Evolutionary conservation across 2,888 invertebrate genomes (phyloP).

Genomic region (Lordiphosa andalusiaca): DNA sequence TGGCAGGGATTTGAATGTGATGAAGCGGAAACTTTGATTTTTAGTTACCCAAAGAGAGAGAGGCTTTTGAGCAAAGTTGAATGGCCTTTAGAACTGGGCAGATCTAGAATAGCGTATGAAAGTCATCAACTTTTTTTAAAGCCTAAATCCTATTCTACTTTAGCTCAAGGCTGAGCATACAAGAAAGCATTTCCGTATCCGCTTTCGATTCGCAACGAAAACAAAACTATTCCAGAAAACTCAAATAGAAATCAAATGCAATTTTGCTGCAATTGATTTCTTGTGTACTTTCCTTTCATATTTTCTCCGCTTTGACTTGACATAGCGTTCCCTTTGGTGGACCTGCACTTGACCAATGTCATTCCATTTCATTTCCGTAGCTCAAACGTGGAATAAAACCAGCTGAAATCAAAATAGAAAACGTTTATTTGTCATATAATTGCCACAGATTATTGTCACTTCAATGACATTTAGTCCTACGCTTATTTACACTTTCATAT

Average conservation of each 20-base stretch:
- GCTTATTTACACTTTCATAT: slow-evolving; percentile 53
- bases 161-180: too few species aligned
- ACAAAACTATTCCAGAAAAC: too few species aligned
- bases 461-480: slow-evolving; percentile 20
- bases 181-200: too few species aligned
- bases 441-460: slow-evolving; percentile 35
- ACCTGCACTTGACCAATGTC: slow-evolving; percentile 9
- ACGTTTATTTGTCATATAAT: slow-evolving; percentile 47
- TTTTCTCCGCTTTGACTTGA: neutral
- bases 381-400: slow-evolving; percentile 5
- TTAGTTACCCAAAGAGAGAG: slow-evolving; percentile 34
- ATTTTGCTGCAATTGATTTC: neutral
- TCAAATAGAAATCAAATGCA: slow-evolving; percentile 18
- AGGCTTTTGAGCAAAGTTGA: neutral
- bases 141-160: too few species aligned
- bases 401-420: slow-evolving; percentile 34
- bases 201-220: too few species aligned
- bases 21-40: slow-evolving; percentile 56
- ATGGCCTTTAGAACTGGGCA: neutral
- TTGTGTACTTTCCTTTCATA: neutral
- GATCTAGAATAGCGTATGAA: slow-evolving; percentile 6
- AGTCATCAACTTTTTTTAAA: too few species aligned
- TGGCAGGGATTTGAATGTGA: slow-evolving; percentile 37
- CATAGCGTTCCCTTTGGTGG: neutral
- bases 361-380: slow-evolving; percentile 14